phyloP scores from a whole-genome alignment of 2,797 vertebrate species.

The Martes flavigula region DNA sequence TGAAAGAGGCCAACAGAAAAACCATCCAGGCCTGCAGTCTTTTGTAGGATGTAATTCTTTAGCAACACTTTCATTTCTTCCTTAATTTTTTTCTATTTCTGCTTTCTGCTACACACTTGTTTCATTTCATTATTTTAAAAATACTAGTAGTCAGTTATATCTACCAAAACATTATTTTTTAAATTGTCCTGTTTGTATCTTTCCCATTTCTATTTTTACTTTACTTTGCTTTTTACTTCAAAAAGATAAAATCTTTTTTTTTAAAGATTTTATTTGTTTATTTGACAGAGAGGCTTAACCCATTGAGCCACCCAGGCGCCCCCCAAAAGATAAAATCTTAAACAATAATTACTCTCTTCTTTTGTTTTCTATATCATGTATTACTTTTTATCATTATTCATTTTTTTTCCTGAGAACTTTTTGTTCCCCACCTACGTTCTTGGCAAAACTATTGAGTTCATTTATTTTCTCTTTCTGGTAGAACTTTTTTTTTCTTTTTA shows the following conservation, averaged over 20 bases:
- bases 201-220: constrained; percentile 19
- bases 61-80: not conserved
- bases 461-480: constrained; percentile 20
- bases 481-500: not conserved
- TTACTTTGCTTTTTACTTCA: constrained; percentile 11
- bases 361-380: not conserved
- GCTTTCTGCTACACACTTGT: not conserved
- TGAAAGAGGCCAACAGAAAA: constrained; percentile 7
- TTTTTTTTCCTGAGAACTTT: not conserved
- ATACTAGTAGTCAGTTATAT: not conserved
- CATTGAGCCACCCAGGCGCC: too few relatives aligned
- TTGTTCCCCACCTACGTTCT: not conserved
- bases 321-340: constrained; percentile 2
- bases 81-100: not conserved
- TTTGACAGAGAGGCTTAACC: too few relatives aligned
- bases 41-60: not conserved
- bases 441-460: not conserved
- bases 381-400: not conserved
- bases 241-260: not conserved
- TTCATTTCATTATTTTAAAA: constrained; percentile 31
- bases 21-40: not conserved
- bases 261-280: too few relatives aligned
- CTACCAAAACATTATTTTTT: not conserved
- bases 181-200: not conserved
- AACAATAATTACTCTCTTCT: constrained; percentile 11